These are phyloP conservation scores for Hylaeus anthracinus DNA, from an alignment of 1,140 invertebrate genomes.

Conservation along the genomic window DNA sequence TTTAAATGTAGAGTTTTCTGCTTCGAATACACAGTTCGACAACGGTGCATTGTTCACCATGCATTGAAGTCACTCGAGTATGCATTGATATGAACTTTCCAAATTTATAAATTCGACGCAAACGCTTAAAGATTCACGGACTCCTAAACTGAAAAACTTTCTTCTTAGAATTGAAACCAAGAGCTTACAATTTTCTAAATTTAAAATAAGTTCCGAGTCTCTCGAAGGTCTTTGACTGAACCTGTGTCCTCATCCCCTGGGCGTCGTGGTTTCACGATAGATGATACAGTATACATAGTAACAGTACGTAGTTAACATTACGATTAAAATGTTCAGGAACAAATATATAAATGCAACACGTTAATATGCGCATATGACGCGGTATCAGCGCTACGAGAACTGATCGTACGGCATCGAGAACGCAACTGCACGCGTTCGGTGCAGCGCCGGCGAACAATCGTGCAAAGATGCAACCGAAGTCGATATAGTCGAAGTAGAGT, in stretches of 20 bases:
- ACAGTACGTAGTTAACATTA: constrained; percentile 57
- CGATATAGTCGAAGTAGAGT: not conserved
- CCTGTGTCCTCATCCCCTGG: not conserved
- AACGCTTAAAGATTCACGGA: too few relatives aligned
- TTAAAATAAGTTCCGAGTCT: too few relatives aligned
- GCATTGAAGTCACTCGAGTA: too few relatives aligned
- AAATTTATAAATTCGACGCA: too few relatives aligned
- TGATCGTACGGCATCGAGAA: constrained; percentile 10
- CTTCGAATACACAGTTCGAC: too few relatives aligned
- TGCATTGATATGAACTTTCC: too few relatives aligned
- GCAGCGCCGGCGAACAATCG: not conserved
- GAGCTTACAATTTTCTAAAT: too few relatives aligned
- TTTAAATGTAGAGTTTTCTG: too few relatives aligned
- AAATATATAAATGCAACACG: constrained; percentile 61
- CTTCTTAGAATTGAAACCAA: too few relatives aligned
- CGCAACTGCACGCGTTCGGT: not conserved
- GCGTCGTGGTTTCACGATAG: constrained; percentile 14
- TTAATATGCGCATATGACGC: constrained; percentile 34
- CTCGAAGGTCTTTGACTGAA: too few relatives aligned
- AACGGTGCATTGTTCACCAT: too few relatives aligned
- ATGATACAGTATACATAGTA: constrained; percentile 43
- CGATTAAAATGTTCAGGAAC: constrained; percentile 63
- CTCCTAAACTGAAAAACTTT: too few relatives aligned
- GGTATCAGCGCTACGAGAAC: constrained; percentile 1
- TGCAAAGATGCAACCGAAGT: constrained; percentile 12